These are phyloP conservation scores for Drosophila arizonae DNA, from an alignment of 1,140 invertebrate genomes.

Conservation along the genomic window DNA sequence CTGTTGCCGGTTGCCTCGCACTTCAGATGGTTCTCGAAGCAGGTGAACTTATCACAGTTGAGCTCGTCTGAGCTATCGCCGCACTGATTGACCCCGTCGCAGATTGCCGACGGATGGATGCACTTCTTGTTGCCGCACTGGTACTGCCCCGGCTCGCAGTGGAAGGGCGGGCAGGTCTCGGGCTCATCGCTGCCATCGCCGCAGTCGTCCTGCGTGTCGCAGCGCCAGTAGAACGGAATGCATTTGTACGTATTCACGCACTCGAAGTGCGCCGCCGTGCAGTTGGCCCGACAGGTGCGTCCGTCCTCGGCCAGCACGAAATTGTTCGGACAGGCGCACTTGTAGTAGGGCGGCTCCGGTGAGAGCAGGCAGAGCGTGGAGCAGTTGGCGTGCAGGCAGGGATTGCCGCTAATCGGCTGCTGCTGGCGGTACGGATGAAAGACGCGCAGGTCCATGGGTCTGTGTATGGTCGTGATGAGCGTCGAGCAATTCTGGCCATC, in stretches of 20 bases:
- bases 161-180: constrained; percentile 87
- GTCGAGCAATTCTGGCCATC: constrained; percentile 86
- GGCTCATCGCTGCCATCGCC: constrained; percentile 91
- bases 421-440: constrained; percentile 91
- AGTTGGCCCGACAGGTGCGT: constrained; percentile 89
- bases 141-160: constrained; percentile 90
- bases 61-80: constrained; percentile 85
- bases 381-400: constrained; percentile 86
- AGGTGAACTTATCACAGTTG: constrained; percentile 85
- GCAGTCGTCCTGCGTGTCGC: constrained; percentile 92
- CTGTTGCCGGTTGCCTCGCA: constrained; percentile 65
- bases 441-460: constrained; percentile 94
- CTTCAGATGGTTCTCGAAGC: constrained; percentile 77
- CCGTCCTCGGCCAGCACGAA: constrained; percentile 88
- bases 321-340: constrained; percentile 92
- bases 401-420: constrained; percentile 79
- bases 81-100: constrained; percentile 88
- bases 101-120: constrained; percentile 87
- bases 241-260: constrained; percentile 91
- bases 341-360: constrained; percentile 85
- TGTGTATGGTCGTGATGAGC: constrained; percentile 88
- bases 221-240: constrained; percentile 91
- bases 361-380: constrained; percentile 90
- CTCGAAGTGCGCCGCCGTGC: constrained; percentile 91
- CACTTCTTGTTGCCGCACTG: constrained; percentile 88